Conservation (phyloP, 2,113 vertebrate species). For the Actenoides hombroni region DNA sequence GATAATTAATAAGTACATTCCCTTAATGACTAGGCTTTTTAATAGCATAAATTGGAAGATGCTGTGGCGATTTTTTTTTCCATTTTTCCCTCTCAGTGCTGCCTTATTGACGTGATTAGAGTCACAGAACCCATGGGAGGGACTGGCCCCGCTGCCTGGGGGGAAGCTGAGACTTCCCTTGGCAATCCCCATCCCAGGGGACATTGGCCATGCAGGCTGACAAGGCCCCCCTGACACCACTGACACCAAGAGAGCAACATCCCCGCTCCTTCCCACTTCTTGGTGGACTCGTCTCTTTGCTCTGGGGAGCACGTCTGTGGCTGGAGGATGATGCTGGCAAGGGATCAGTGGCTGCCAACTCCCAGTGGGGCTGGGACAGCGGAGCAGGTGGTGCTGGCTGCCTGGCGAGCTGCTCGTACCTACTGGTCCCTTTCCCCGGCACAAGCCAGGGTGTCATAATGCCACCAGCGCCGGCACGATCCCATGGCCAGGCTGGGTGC, state of each 20-base stretch:
- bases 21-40: slow-evolving; percentile 75
- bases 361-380: not conserved
- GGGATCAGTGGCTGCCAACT: not conserved
- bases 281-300: not conserved
- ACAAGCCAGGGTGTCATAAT: not conserved
- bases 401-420: not conserved
- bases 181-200: not conserved
- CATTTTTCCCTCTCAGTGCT: not conserved
- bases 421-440: not conserved
- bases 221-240: rapidly evolving
- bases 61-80: not conserved
- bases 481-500: not conserved
- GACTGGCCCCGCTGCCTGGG: not conserved
- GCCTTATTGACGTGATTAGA: rapidly evolving
- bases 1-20: slow-evolving; percentile 79
- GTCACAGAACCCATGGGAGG: rapidly evolving
- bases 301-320: not conserved
- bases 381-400: not conserved
- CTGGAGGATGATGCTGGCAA: not conserved
- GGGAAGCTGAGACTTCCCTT: not conserved
- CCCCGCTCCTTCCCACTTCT: not conserved
- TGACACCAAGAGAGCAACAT: not conserved
- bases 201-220: rapidly evolving
- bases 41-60: slow-evolving; percentile 75
- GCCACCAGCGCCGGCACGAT: rapidly evolving